phyloP scores from a whole-genome alignment of 2,113 vertebrate genomes.

The Siniperca chuatsi region DNA sequence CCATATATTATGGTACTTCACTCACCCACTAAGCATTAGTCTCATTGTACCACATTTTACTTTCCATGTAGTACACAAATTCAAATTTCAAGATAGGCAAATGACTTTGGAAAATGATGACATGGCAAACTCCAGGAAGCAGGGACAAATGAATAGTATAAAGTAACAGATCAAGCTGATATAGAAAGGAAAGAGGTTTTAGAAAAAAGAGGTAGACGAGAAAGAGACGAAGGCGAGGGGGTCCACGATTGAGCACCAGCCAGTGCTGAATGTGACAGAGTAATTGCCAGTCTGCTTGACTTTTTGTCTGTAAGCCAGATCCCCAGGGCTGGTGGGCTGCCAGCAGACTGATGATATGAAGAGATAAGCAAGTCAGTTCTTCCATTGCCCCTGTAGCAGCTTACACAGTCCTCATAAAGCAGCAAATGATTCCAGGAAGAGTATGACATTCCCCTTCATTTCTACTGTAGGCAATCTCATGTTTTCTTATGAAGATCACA shows the following conservation, averaged over 20 bases:
- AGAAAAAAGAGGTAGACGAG: background rate
- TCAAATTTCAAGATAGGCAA: constrained; percentile 43
- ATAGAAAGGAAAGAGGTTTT: background rate
- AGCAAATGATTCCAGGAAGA: constrained; percentile 45
- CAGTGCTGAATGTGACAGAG: constrained; percentile 63
- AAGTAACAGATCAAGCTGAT: constrained; percentile 16
- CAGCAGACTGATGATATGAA: constrained; percentile 71
- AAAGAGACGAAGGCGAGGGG: background rate
- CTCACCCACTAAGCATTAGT: constrained; percentile 16
- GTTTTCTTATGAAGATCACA: constrained; percentile 5
- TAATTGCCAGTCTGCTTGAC: constrained; percentile 75
- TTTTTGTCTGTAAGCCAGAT: constrained; percentile 74
- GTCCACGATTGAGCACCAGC: constrained; percentile 24
- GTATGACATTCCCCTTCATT: background rate
- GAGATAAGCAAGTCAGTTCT: constrained; percentile 72
- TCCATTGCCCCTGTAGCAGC: constrained; percentile 50
- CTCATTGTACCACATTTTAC: constrained; percentile 16
- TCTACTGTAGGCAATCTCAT: background rate
- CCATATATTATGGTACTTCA: background rate
- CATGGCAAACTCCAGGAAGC: constrained; percentile 28
- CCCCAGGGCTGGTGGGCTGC: constrained; percentile 54
- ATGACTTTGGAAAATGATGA: constrained; percentile 45
- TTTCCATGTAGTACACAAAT: constrained; percentile 40
- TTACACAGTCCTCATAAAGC: constrained; percentile 47
- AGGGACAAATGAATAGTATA: constrained; percentile 18